These are phyloP conservation scores for Xiphias gladius DNA, from an alignment of 2,113 vertebrate genomes.

Conservation along the genomic window DNA sequence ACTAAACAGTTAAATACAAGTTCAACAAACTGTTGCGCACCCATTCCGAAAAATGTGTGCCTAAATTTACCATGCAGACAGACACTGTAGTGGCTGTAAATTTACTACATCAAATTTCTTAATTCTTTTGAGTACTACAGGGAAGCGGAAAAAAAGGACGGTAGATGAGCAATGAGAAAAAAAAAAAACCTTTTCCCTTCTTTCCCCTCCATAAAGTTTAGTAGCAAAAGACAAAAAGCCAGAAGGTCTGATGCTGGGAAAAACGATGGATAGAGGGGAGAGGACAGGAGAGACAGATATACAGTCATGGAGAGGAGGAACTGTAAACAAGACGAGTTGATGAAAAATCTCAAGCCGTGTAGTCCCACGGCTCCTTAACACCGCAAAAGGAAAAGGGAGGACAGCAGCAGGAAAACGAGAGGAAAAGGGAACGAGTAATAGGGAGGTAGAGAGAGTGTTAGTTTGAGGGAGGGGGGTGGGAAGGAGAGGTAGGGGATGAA, in stretches of 20 bases:
- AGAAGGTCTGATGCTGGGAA: neutral
- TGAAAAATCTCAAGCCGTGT: neutral
- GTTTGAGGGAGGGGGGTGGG: neutral
- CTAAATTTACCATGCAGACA: neutral
- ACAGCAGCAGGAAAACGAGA: neutral
- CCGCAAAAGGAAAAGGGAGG: neutral
- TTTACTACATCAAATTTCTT: too few relatives aligned
- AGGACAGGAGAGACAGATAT: neutral
- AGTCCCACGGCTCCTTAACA: neutral
- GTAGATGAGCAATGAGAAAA: neutral
- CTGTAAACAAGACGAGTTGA: neutral
- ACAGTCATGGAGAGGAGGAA: conserved; percentile 1
- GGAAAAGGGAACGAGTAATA: conserved; percentile 8
- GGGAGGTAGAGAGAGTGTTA: neutral
- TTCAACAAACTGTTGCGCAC: too few relatives aligned
- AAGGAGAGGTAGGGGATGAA: neutral
- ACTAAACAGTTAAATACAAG: too few relatives aligned
- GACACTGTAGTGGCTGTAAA: too few relatives aligned
- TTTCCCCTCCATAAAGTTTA: too few relatives aligned
- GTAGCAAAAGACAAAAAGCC: too few relatives aligned
- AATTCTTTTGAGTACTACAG: neutral
- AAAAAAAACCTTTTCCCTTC: neutral
- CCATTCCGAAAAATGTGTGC: too few relatives aligned
- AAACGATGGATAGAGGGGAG: neutral
- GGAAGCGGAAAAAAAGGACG: neutral